Percentiles rank a stretch among this genome's conserved stretches.
Conservation (phyloP, 2,888 invertebrate species). For the Gymnoscelis rufifasciata region DNA sequence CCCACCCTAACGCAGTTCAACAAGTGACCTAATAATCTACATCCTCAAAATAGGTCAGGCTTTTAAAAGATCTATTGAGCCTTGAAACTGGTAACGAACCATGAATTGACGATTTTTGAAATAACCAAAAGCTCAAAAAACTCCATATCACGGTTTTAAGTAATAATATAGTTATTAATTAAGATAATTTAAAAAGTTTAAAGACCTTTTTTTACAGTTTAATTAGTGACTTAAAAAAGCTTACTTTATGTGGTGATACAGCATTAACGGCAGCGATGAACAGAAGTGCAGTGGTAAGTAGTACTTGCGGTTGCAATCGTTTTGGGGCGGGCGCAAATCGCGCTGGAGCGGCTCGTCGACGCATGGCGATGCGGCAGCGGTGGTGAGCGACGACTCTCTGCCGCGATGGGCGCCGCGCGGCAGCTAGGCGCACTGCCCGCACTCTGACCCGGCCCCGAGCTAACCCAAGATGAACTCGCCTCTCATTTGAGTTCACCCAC, state of each 20-base stretch:
- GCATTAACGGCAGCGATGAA: slow-evolving; percentile 4
- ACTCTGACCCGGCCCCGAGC: slow-evolving; percentile 59
- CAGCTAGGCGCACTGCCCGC: slow-evolving; percentile 48
- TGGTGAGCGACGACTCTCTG: slow-evolving; percentile 56
- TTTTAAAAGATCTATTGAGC: too few species aligned
- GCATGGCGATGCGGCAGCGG: slow-evolving; percentile 52
- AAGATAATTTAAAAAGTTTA: too few species aligned
- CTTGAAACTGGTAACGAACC: too few species aligned
- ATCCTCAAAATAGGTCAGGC: background rate
- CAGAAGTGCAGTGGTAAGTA: background rate
- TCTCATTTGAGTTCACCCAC: slow-evolving; percentile 73
- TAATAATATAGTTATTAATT: too few species aligned
- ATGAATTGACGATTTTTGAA: too few species aligned
- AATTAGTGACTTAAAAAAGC: too few species aligned
- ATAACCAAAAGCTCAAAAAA: too few species aligned
- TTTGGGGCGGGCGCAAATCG: slow-evolving; percentile 28
- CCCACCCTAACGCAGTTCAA: slow-evolving; percentile 11
- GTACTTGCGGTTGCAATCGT: slow-evolving; percentile 10
- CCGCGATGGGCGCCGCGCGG: slow-evolving; percentile 33
- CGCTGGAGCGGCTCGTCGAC: slow-evolving; percentile 37
- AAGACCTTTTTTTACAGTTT: too few species aligned
- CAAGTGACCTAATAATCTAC: slow-evolving; percentile 8
- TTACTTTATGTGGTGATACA: slow-evolving; percentile 8
- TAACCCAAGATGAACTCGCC: slow-evolving; percentile 62
- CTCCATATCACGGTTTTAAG: too few species aligned